phyloP scores from a whole-genome alignment of 35 echinoderm and acorn worm genomes.

The Amphiura filiformis region DNA sequence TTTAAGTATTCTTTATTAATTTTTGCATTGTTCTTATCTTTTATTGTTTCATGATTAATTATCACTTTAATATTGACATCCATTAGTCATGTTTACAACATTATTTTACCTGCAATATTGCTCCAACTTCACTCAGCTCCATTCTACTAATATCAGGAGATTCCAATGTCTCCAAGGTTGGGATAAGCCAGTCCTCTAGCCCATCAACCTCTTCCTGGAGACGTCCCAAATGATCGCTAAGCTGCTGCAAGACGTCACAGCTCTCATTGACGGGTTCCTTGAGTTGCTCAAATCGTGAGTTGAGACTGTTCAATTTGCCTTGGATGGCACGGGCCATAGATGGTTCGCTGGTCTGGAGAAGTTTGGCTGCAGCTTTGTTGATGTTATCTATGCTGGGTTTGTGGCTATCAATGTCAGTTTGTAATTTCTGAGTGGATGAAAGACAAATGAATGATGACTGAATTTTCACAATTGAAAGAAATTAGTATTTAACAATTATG shows the following conservation, averaged over 20 bases:
- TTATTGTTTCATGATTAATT: too few species aligned
- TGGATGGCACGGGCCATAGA: constrained; percentile 72
- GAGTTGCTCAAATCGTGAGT: constrained; percentile 61
- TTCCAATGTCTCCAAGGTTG: constrained; percentile 69
- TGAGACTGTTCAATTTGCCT: constrained; percentile 73
- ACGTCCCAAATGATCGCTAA: constrained; percentile 69
- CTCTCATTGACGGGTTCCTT: constrained; percentile 52
- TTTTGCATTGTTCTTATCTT: too few species aligned
- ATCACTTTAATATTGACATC: too few species aligned
- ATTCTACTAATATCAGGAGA: constrained; percentile 72
- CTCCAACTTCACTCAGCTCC: constrained; percentile 73
- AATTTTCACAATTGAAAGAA: too few species aligned
- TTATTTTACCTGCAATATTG: constrained; percentile 58
- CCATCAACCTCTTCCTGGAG: constrained; percentile 82
- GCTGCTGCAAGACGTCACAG: constrained; percentile 61
- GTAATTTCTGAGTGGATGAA: constrained; percentile 56
- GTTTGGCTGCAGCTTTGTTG: constrained; percentile 72
- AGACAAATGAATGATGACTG: neutral
- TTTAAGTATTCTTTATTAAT: too few species aligned
- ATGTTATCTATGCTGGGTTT: constrained; percentile 70
- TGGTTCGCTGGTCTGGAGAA: constrained; percentile 72
- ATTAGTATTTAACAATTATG: neutral
- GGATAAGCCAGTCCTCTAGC: constrained; percentile 95
- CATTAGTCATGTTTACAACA: too few species aligned
- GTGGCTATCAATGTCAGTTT: constrained; percentile 70